Evolutionary conservation across 2,113 vertebrate genomes (phyloP).

Genomic region (Amblyornis subalaris): DNA sequence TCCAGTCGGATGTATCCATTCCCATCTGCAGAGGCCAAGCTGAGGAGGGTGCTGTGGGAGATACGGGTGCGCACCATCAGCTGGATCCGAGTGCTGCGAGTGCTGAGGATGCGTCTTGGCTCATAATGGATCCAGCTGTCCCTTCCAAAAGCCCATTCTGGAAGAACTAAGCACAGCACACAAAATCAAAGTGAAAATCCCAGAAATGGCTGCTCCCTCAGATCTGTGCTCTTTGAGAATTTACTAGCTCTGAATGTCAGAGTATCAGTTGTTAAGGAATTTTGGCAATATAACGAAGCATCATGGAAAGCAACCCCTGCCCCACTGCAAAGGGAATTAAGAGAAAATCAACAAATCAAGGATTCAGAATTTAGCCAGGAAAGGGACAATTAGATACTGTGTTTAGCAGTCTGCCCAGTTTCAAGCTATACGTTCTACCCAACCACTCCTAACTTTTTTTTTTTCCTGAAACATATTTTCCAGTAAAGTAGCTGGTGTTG

Average conservation of each 20-base stretch:
- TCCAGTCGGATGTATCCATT: conserved; percentile 74
- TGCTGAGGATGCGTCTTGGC: conserved; percentile 66
- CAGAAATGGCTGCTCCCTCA: background rate
- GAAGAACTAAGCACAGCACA: conserved; percentile 66
- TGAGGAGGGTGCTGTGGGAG: conserved; percentile 74
- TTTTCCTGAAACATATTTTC: background rate
- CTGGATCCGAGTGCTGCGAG: conserved; percentile 71
- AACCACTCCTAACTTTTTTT: background rate
- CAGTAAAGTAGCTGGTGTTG: background rate
- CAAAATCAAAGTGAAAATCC: background rate
- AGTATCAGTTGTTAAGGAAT: background rate
- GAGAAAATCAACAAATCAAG: background rate
- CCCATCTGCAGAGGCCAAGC: conserved; percentile 69
- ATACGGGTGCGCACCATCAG: conserved; percentile 81
- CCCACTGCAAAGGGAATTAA: background rate
- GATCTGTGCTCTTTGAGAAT: background rate
- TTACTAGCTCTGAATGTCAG: background rate
- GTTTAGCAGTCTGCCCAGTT: background rate
- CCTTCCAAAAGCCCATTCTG: conserved; percentile 84
- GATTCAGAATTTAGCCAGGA: background rate
- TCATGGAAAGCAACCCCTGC: background rate
- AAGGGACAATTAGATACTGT: background rate
- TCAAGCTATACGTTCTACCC: background rate
- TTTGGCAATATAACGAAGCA: background rate
- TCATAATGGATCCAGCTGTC: conserved; percentile 77